Evolutionary conservation across 1,140 invertebrate genomes (phyloP), one percentile per base, ranked within the genome.

Genomic region (Apolygus lucorum): DNA sequence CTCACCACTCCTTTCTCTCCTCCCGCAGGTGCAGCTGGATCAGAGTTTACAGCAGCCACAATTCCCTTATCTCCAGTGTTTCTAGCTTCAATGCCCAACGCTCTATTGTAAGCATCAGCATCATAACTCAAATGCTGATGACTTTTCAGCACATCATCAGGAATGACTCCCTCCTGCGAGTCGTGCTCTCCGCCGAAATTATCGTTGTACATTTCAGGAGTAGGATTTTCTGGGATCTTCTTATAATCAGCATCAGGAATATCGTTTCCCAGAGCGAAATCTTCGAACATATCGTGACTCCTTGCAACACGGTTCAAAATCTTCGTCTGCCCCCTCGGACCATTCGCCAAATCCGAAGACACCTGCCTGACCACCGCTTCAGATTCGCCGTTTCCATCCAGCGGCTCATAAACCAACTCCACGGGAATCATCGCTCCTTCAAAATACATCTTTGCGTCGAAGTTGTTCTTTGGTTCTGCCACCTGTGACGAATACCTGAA

Each of bases 21-120:
- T 22, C 28, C 34, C 49, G 63, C 49, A 49, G 34, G 34, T 4
- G 4, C 11, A 8, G 22, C 54, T 8, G 8, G 2, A 22, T 59
- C 22, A 4, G 4, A 14, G 22, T 21, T 21, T 64, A 11, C 42
- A 14, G 1, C 28, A 28, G 28, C 62, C 21, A 28, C 63, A 2
- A 26, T 13, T 24, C 54, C 54, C 22, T 8, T 8, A 4, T 4
- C 4, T 2, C 28, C 64, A 25, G 14, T 26, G 24, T 63, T 63
- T 25, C 64, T 66, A 2, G 64, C 28, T 34, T 66, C 64, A 14
- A 66, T 66, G 2, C 64, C 64, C 28, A 66, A 66, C 27, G 29
- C 64, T 66, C 29, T 28, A 34, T 66, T 66, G 27, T 21, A 66
- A 25, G 26, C 64, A 2, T 66, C 64, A 34, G 64, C 28, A 21